phyloP scores from a whole-genome alignment of 2,113 vertebrate species.

The Puma concolor region DNA sequence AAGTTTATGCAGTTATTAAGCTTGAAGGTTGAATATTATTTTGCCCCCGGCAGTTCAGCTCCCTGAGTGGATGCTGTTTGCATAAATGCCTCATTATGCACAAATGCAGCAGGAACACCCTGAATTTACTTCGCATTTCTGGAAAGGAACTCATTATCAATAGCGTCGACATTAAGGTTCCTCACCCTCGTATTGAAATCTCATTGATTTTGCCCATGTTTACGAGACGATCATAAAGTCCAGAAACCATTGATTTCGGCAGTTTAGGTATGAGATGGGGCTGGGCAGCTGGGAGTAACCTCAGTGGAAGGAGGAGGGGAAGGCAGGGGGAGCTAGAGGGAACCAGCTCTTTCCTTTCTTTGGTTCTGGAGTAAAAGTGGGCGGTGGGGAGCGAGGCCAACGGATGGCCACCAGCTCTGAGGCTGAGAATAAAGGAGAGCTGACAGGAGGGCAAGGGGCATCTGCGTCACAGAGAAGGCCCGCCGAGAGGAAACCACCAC shows the following conservation, averaged over 20 bases:
- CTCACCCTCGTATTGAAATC: not conserved
- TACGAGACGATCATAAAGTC: not conserved
- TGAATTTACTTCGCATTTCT: not conserved
- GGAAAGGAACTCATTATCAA: not conserved
- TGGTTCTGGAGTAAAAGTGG: not conserved
- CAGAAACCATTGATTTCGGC: not conserved
- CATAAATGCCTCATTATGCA: not conserved
- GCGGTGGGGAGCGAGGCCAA: not conserved
- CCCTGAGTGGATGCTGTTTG: not conserved
- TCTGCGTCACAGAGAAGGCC: not conserved
- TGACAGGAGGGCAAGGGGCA: accelerated
- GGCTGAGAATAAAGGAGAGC: not conserved
- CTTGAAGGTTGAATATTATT: slow-evolving; percentile 33
- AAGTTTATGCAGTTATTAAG: not conserved
- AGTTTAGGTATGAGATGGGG: not conserved
- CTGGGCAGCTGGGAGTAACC: not conserved
- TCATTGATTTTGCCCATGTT: slow-evolving; percentile 20
- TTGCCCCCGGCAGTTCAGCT: not conserved
- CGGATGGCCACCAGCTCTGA: not conserved
- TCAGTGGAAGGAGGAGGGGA: too few relatives aligned
- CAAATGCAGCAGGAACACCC: not conserved
- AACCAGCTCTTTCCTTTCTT: not conserved
- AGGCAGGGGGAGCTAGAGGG: too few relatives aligned
- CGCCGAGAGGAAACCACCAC: not conserved
- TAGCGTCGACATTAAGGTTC: not conserved